These are phyloP conservation scores for Oncorhynchus nerka DNA, from an alignment of 2,113 vertebrate species.

Conservation along the genomic window DNA sequence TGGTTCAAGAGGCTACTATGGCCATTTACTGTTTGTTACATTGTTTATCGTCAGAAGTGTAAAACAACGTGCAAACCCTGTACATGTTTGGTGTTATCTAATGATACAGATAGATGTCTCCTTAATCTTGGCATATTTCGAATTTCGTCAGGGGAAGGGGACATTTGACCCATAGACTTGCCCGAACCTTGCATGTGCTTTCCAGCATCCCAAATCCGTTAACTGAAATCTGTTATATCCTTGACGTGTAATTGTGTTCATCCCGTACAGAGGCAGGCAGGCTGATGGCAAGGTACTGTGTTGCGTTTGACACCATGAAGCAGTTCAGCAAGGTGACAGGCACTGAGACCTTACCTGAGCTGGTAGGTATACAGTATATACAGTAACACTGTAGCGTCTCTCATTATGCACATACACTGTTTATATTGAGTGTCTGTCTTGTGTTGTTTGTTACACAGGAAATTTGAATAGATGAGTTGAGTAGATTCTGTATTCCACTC, in stretches of 20 bases:
- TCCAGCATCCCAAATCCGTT: not conserved
- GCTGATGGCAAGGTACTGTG: constrained; percentile 92
- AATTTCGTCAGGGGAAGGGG: too few relatives aligned
- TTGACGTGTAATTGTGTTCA: not conserved
- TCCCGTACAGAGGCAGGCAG: constrained; percentile 82
- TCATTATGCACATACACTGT: not conserved
- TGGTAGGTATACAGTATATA: constrained; percentile 75
- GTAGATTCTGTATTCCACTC: not conserved
- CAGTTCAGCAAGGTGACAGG: constrained; percentile 83
- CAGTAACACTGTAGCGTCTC: not conserved
- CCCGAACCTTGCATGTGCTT: not conserved
- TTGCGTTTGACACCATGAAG: constrained; percentile 94
- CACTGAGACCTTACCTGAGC: constrained; percentile 84
- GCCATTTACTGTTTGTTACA: not conserved
- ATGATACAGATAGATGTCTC: not conserved
- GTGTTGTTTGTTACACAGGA: not conserved
- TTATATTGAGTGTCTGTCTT: not conserved
- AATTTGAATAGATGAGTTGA: not conserved
- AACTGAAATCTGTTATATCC: not conserved
- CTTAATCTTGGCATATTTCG: not conserved
- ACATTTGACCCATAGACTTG: too few relatives aligned
- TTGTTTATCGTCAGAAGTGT: not conserved
- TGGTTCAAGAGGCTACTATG: too few relatives aligned
- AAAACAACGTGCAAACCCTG: too few relatives aligned
- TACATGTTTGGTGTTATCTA: too few relatives aligned